Evolutionary conservation across 2,888 invertebrate species (phyloP).

Genomic region (Drosophila barbarae): DNA sequence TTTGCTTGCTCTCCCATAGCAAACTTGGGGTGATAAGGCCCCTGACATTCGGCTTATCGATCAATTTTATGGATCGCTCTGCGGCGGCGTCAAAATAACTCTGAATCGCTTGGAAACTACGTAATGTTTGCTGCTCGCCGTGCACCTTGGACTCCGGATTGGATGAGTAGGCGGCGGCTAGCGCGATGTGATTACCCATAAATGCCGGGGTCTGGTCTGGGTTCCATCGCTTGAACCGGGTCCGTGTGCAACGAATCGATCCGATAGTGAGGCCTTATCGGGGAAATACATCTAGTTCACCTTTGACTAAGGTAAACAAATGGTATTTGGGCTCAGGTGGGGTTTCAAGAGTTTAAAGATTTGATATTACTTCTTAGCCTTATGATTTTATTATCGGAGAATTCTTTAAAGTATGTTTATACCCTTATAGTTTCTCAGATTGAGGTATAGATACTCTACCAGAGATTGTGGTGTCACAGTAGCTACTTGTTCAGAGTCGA

Average conservation of each 20-base stretch:
- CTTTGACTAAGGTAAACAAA: slow-evolving; percentile 10
- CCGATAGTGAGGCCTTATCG: slow-evolving; percentile 22
- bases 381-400: neutral
- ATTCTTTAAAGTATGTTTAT: no score
- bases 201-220: slow-evolving; percentile 17
- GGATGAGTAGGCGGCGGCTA: slow-evolving; percentile 53
- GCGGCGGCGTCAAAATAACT: slow-evolving; percentile 58
- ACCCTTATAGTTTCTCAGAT: neutral
- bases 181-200: slow-evolving; percentile 32
- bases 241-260: slow-evolving; percentile 15
- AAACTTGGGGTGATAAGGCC: slow-evolving; percentile 26
- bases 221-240: slow-evolving; percentile 21
- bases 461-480: neutral
- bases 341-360: neutral
- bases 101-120: slow-evolving; percentile 65
- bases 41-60: slow-evolving; percentile 51
- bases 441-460: neutral
- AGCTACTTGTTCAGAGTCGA: neutral
- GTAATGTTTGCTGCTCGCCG: slow-evolving; percentile 47
- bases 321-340: neutral
- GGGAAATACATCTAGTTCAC: slow-evolving; percentile 13
- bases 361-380: neutral
- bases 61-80: slow-evolving; percentile 45
- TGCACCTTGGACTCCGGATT: slow-evolving; percentile 51
- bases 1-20: slow-evolving; percentile 3